Percentiles rank a stretch among this genome's conserved stretches.
These are phyloP conservation scores for Odontamblyopus rebecca DNA, from an alignment of 2,797 vertebrate genomes.

Conservation along the genomic window DNA sequence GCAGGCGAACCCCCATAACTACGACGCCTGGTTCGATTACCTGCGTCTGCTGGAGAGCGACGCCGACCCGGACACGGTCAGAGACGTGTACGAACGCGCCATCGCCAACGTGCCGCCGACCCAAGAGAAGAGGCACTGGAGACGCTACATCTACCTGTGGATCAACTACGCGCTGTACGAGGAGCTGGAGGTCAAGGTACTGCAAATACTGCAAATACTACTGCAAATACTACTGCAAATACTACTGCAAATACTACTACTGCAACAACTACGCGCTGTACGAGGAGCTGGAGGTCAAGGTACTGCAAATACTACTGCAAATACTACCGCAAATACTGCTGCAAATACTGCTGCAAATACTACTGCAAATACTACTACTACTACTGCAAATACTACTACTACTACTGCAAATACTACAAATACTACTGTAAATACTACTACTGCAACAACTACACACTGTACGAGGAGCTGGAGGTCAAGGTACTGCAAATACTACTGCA, in stretches of 20 bases:
- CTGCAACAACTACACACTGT: too few relatives aligned
- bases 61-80: constrained; percentile 82
- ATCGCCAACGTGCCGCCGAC: constrained; percentile 93
- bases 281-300: too few relatives aligned
- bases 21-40: constrained; percentile 98
- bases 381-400: too few relatives aligned
- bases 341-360: too few relatives aligned
- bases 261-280: too few relatives aligned
- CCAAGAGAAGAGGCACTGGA: constrained; percentile 97
- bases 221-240: neutral
- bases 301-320: neutral
- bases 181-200: constrained; percentile 92
- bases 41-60: constrained; percentile 95
- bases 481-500: too few relatives aligned
- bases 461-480: too few relatives aligned
- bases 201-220: neutral
- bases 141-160: constrained; percentile 97
- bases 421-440: too few relatives aligned
- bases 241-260: too few relatives aligned
- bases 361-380: neutral
- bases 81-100: constrained; percentile 94
- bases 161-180: constrained; percentile 95
- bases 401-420: too few relatives aligned
- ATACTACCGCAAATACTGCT: neutral
- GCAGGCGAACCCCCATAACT: constrained; percentile 96